phyloP scores from a whole-genome alignment of 2,113 vertebrate genomes.

The Mormoops blainvillei region DNA sequence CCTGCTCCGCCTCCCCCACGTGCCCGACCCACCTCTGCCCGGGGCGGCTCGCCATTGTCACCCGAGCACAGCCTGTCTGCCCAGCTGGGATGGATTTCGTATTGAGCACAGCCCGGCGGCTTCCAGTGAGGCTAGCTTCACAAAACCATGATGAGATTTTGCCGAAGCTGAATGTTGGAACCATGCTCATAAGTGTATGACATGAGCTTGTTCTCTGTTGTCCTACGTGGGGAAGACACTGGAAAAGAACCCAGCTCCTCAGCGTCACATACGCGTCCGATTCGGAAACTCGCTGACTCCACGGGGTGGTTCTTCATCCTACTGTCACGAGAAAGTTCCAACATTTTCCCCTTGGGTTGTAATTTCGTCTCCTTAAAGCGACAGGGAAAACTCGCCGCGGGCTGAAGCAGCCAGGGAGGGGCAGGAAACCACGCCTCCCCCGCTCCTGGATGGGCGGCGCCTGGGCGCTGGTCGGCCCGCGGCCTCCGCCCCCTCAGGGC shows the following conservation, averaged over 20 bases:
- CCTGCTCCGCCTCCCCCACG: accelerated
- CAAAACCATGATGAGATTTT: too few relatives aligned
- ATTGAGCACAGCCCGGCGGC: too few relatives aligned
- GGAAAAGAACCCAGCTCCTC: accelerated
- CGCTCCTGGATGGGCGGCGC: neutral
- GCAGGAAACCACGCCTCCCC: neutral
- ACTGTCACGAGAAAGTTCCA: too few relatives aligned
- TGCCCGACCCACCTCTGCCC: too few relatives aligned
- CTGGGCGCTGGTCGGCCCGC: accelerated
- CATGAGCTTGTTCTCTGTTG: neutral
- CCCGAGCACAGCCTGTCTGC: accelerated
- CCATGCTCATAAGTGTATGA: accelerated
- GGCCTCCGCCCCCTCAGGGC: accelerated
- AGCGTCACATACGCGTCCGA: accelerated
- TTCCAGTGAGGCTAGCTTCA: accelerated
- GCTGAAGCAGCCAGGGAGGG: neutral
- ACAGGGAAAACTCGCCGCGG: neutral
- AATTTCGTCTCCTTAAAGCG: neutral
- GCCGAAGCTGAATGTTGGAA: neutral
- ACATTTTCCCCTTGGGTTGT: neutral
- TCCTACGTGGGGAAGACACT: accelerated
- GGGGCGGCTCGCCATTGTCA: too few relatives aligned
- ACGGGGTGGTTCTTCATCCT: accelerated
- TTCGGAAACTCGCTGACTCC: neutral
- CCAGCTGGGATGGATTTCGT: accelerated